Evolutionary conservation across 2,797 vertebrate genomes (phyloP), one percentile per base, ranked within the genome.

Genomic region (Sebastes nivosus): DNA sequence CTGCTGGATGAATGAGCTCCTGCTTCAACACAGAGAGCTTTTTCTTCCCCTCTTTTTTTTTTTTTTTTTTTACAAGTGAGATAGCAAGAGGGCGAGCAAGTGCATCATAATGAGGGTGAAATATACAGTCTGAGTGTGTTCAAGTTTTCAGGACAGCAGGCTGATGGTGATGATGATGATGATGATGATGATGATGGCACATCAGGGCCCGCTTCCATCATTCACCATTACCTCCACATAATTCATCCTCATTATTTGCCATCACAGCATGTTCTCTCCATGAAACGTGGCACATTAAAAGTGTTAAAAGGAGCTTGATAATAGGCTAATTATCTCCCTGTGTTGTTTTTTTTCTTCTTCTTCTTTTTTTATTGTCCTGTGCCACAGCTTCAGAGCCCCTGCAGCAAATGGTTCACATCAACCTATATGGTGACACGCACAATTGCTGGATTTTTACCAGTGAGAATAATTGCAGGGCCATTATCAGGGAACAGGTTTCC

Each of bases 1-100:
- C 84, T 36, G 79, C 34, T 72, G 88, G 78, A 85, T 93, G 91
- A 91, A 90, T 89, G 92, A 87, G 84, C 85, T 76, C 84, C 75
- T 70, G 85, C 90, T 87, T 77, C 80, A 12, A 84, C 91, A 90
- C 88, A 88, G 83, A 85, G 85, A 84, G 85, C 88, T 87, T 84
- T 63, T 88, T 91, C 83, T 88, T 80, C 61, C 60, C 20, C n/a
- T 74, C 52, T 57, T 67, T 71, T 60, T 76, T 72, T 46, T 76
- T 72, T 24, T 46, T 71, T 16, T 64, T 72, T 58, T 60, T 13
- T 22, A 10, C 14, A 30, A 85, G 91, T 79, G 88, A 88, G 89
- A 82, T 52, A 89, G 90, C 67, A 64, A 79, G 81, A 87, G 90
- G 86, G 79, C 75, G 89, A 87, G 85, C 82, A 77, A 87, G 88